Conservation (phyloP, 2,888 invertebrate genomes). For the Thalpophila matura region DNA sequence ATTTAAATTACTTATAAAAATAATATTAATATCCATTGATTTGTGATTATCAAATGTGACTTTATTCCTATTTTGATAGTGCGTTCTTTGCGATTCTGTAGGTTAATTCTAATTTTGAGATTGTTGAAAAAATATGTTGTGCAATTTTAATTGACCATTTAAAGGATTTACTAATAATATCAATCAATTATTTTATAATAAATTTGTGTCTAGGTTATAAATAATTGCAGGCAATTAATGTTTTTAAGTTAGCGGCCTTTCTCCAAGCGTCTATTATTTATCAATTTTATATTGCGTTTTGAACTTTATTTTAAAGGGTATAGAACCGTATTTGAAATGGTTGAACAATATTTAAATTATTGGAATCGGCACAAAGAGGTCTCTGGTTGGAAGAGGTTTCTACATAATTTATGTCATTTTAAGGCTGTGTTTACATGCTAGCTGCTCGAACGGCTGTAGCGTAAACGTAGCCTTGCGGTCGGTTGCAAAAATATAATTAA, state of each 20-base stretch:
- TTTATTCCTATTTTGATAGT: not conserved
- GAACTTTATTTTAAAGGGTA: not conserved
- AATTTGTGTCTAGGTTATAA: constrained; percentile 46
- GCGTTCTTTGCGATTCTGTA: not conserved
- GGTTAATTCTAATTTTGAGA: constrained; percentile 5
- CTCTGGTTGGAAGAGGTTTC: not conserved
- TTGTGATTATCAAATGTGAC: constrained; percentile 25
- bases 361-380: not conserved
- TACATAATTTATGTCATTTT: not conserved
- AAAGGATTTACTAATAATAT: constrained; percentile 8
- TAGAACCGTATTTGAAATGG: not conserved
- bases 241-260: constrained; percentile 24
- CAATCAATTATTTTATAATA: constrained; percentile 28
- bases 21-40: not conserved
- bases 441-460: no score
- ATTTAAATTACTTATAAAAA: constrained; percentile 7
- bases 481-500: no score
- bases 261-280: not conserved
- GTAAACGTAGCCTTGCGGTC: no score
- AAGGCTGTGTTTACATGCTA: not conserved
- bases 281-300: not conserved
- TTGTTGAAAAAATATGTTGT: constrained; percentile 31
- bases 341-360: constrained; percentile 1
- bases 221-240: constrained; percentile 35
- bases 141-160: constrained; percentile 38